Evolutionary conservation across 2,888 invertebrate species (phyloP), one percentile per base, ranked within the genome.

Genomic region (Drosophila algonquin): DNA sequence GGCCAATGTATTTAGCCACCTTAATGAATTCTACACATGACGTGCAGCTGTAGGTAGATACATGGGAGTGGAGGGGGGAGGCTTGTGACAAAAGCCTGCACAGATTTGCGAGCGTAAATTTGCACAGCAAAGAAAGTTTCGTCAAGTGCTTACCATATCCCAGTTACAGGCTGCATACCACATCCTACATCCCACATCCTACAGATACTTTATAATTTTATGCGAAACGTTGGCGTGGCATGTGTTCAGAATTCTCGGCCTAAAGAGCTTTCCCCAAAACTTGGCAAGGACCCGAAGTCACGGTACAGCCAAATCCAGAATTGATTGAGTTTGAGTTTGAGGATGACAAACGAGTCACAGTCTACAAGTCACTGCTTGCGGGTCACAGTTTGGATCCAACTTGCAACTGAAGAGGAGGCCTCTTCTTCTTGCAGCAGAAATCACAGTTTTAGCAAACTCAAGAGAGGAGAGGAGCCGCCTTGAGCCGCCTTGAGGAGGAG

Each of bases 1-100:
- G 72, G 76, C 69, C 80, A 80, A 77, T 78, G 82, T 89, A 84
- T 85, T 85, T 85, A 85, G 89, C 77, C 87, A 85, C 85, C 85
- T 89, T 88, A 85, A 85, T 85, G 89, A 85, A 89, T 85, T 87
- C 89, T 84, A 81, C 89, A 85, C 89, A 85, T 84, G 87, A 83
- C 87, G 87, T 89, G 76, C 85, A 69, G 81, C 40, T 40, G n/a
- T n/a, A 40, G 40, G n/a, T 40, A 2, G 7, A 14, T 40, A 2
- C 21, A 21, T 21, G 3, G 35, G 14, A 4, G 35, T n/a, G n/a
- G 0, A 5, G 35, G 14, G 14, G 0, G 14, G 40, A 14, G 14
- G 70, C 76, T 83, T 86, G 83, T 64, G 86, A 83, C 83, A 83
- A 87, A 83, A 83, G 86, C 86, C 76, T 74, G 83, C 86, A 86